Percentiles rank a stretch among this genome's conserved stretches.
These are phyloP conservation scores for Periphyllus acericola DNA, from an alignment of 2,888 invertebrate species.

Conservation along the genomic window DNA sequence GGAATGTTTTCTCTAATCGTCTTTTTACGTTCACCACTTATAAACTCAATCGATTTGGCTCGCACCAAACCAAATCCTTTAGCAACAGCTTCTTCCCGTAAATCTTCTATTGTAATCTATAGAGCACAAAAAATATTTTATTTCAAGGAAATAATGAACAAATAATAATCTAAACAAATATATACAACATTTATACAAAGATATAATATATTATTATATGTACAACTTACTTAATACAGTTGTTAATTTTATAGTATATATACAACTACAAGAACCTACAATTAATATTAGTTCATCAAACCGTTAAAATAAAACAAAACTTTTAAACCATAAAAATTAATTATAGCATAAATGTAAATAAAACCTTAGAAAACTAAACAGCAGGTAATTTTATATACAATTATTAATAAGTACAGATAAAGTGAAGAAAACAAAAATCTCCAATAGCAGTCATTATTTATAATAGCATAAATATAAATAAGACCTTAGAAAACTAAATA, in stretches of 20 bases:
- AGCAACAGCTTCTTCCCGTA: slow-evolving; percentile 71
- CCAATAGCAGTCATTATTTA: not conserved
- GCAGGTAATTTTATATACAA: slow-evolving; percentile 19
- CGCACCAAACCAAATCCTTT: slow-evolving; percentile 67
- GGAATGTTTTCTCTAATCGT: slow-evolving; percentile 65
- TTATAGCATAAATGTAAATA: slow-evolving; percentile 16
- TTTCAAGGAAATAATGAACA: not conserved
- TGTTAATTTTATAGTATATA: not conserved
- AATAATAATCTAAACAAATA: slow-evolving; percentile 5
- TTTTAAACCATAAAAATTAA: not conserved
- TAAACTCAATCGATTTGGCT: slow-evolving; percentile 65
- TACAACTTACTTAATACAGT: slow-evolving; percentile 12
- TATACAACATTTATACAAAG: not conserved
- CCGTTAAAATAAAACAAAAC: not conserved
- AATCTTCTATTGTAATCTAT: slow-evolving; percentile 84
- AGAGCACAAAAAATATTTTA: slow-evolving; percentile 66
- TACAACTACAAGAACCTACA: not conserved
- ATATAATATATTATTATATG: slow-evolving; percentile 23
- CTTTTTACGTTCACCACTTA: slow-evolving; percentile 66
- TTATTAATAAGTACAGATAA: not conserved
- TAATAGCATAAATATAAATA: slow-evolving; percentile 24
- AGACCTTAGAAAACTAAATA: slow-evolving; percentile 53
- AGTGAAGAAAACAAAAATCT: not conserved
- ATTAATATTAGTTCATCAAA: not conserved
- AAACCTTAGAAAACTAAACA: slow-evolving; percentile 55